Conservation (phyloP, 1,140 invertebrate genomes). For the Riptortus pedestris region DNA sequence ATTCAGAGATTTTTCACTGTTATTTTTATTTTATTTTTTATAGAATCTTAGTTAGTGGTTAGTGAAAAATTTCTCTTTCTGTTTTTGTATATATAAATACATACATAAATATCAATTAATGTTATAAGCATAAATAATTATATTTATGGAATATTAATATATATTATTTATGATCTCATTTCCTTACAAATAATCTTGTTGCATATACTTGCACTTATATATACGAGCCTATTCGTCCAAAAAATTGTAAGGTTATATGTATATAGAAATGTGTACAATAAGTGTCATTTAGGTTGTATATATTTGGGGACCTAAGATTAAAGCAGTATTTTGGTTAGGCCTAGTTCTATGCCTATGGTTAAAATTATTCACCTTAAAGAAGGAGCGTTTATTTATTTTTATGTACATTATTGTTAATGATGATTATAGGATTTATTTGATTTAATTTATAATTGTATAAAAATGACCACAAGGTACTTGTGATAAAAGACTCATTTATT, state of each 20-base stretch:
- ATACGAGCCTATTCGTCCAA: constrained; percentile 12
- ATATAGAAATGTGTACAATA: constrained; percentile 7
- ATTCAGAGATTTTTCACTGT: constrained; percentile 2
- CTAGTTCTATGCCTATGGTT: neutral
- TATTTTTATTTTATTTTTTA: too few species aligned
- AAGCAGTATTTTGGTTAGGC: constrained; percentile 22
- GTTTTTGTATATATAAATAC: too few species aligned
- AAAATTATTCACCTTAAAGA: neutral
- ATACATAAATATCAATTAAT: too few species aligned
- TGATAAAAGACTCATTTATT: constrained; percentile 24
- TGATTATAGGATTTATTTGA: constrained; percentile 19
- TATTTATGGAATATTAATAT: constrained; percentile 15
- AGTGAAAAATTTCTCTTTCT: too few species aligned
- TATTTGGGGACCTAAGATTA: constrained; percentile 27
- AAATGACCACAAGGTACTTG: constrained; percentile 12
- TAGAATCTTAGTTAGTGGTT: too few species aligned
- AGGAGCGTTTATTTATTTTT: constrained; percentile 17
- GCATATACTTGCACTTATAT: constrained; percentile 7
- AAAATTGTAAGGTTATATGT: constrained; percentile 4
- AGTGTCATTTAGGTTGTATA: constrained; percentile 18
- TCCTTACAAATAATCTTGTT: neutral
- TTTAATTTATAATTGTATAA: constrained; percentile 13
- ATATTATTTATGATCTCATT: constrained; percentile 20
- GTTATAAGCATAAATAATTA: constrained; percentile 13
- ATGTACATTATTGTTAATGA: constrained; percentile 21